phyloP scores from a whole-genome alignment of 2,113 vertebrate genomes.

The Tragelaphus buxtoni region DNA sequence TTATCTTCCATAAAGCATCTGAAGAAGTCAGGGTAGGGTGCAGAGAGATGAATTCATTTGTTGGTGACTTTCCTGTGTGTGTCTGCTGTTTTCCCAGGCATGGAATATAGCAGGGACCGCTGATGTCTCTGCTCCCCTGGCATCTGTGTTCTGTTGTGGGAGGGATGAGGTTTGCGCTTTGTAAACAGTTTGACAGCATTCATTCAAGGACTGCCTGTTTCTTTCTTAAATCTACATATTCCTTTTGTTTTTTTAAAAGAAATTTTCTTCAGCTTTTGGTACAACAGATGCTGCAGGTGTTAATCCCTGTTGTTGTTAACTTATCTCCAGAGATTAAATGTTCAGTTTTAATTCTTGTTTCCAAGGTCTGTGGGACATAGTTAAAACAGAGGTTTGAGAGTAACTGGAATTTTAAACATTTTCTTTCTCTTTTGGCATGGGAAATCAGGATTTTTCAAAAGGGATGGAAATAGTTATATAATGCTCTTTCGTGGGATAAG shows the following conservation, averaged over 20 bases:
- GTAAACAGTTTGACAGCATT: not conserved
- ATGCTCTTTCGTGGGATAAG: not conserved
- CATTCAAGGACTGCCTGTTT: not conserved
- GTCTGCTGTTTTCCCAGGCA: not conserved
- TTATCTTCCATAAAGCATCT: not conserved
- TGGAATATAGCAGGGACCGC: fast-evolving
- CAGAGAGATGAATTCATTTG: not conserved
- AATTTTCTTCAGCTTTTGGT: conserved; percentile 1
- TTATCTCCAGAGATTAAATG: not conserved
- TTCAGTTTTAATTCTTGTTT: conserved; percentile 28
- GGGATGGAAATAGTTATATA: not conserved
- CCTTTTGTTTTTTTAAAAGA: not conserved
- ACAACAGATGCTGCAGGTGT: conserved; percentile 3
- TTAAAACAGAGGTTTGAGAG: not conserved
- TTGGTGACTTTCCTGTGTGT: not conserved
- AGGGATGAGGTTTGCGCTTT: not conserved
- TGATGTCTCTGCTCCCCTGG: not conserved
- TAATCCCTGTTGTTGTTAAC: not conserved
- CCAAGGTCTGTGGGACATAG: not conserved
- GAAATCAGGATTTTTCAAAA: not conserved
- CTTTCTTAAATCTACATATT: not conserved
- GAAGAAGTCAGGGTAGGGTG: not conserved
- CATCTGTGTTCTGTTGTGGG: not conserved
- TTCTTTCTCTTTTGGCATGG: not conserved
- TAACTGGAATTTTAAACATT: not conserved